Evolutionary conservation across 2,888 invertebrate genomes (phyloP).

Genomic region (Macaria liturata): DNA sequence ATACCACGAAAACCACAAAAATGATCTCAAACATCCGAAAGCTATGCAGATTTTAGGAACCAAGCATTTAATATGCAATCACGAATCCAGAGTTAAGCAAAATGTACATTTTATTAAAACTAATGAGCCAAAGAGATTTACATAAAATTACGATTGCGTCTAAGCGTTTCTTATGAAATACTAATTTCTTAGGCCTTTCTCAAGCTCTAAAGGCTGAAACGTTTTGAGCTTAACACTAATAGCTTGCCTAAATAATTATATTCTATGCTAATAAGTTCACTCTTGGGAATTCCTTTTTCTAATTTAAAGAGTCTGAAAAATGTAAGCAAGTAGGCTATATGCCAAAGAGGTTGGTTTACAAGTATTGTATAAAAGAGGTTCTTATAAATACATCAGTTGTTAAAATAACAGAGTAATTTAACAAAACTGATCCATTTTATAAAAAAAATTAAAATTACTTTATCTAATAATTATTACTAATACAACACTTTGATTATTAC

Average conservation of each 20-base stretch:
- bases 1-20: too few relatives aligned
- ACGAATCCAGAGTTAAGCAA: slow-evolving; percentile 29
- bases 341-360: too few relatives aligned
- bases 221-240: slow-evolving; percentile 6
- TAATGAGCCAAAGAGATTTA: slow-evolving; percentile 26
- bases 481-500: too few relatives aligned
- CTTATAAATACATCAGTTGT: too few relatives aligned
- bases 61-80: slow-evolving; percentile 37
- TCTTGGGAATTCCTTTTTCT: neutral
- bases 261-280: neutral
- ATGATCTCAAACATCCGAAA: too few relatives aligned
- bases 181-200: slow-evolving; percentile 10
- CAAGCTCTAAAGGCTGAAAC: slow-evolving; percentile 1
- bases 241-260: slow-evolving; percentile 6
- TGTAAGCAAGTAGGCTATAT: too few relatives aligned
- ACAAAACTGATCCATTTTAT: too few relatives aligned
- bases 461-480: too few relatives aligned
- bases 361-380: too few relatives aligned
- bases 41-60: too few relatives aligned
- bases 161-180: slow-evolving; percentile 13
- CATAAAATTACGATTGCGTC: slow-evolving; percentile 21
- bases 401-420: too few relatives aligned
- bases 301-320: neutral
- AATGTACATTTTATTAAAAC: slow-evolving; percentile 31
- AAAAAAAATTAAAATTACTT: too few relatives aligned